Evolutionary conservation across 2,888 invertebrate species (phyloP).

Genomic region (Parnassius orleans): DNA sequence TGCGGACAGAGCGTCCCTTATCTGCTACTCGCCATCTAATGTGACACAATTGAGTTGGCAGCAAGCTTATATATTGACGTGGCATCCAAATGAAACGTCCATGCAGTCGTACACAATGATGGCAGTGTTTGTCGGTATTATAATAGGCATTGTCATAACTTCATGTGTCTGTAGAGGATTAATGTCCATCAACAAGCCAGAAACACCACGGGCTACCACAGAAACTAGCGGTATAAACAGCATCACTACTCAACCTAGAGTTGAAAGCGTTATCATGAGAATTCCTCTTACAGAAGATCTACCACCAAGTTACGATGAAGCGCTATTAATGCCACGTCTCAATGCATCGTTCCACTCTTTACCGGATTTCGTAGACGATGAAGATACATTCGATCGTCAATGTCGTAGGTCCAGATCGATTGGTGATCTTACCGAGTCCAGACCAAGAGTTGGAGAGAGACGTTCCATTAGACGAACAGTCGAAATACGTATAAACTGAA

Average conservation of each 20-base stretch:
- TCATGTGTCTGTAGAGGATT: constrained; percentile 79
- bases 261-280: constrained; percentile 57
- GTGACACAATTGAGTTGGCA: constrained; percentile 86
- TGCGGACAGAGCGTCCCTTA: constrained; percentile 64
- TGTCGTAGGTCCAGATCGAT: constrained; percentile 70
- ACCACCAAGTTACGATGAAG: constrained; percentile 89
- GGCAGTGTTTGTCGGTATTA: constrained; percentile 74
- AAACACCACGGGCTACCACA: constrained; percentile 51
- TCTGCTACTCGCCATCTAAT: constrained; percentile 84
- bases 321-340: constrained; percentile 86
- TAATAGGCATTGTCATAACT: constrained; percentile 78
- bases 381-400: constrained; percentile 45
- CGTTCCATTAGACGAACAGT: constrained; percentile 67
- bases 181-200: constrained; percentile 64
- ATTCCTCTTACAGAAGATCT: constrained; percentile 63
- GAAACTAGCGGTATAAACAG: constrained; percentile 68
- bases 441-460: constrained; percentile 57
- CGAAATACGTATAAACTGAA: constrained; percentile 50
- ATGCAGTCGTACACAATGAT: constrained; percentile 78
- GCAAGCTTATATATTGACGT: constrained; percentile 83
- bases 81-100: constrained; percentile 72
- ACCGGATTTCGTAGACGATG: constrained; percentile 69
- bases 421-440: constrained; percentile 65
- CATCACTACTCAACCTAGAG: constrained; percentile 43
- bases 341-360: constrained; percentile 82